Base-by-base conservation (phyloP, 2,888 invertebrate genomes). In the Drosophila recens region DNA sequence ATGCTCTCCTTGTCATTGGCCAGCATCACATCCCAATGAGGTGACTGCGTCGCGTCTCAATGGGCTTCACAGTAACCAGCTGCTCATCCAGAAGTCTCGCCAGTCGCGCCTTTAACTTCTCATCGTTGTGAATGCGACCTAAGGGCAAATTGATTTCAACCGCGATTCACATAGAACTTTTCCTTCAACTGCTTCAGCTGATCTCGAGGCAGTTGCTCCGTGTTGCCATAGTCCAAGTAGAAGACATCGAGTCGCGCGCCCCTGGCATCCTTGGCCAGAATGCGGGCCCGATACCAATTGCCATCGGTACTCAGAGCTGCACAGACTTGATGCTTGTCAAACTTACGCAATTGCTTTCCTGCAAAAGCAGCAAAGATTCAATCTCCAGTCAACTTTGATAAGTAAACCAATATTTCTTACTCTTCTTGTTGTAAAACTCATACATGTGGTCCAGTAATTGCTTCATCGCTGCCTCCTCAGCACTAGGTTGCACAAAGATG, bases 211-310 rank as follows among this genome's bases (percentile, higher is more conserved):
- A 96, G 87, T 5, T 92, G 91, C 91, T 96, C 96, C 0, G 92
- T 91, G 89, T 96, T 96, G 42, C 96, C 97, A 72, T 96, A 96
- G 90, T 97, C 97, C 0, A 95, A 90, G 87, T 94, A 96, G 3
- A 85, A 74, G 0, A 93, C 92, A 61, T 94, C 93, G 0, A 96
- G 94, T 10, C 65, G 68, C 0, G 63, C 30, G 1, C 61, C 68
- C 17, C 92, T 92, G 0, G 91, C 91, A 15, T 94, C 83, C 59
- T 81, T 83, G 49, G 79, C 74, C 11, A 93, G 40, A 20, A 96
- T 93, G 69, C 93, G 94, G 3, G 94, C 95, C 49, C 96, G 94
- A 88, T 96, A 96, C 96, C 96, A 96, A 90, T 95, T 95, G 3
- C 93, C 94, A 90, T 96, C 96, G 0, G 83, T 85, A 3, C 94